Evolutionary conservation across 2,113 vertebrate species (phyloP).

Genomic region (Anthoscopus minutus): DNA sequence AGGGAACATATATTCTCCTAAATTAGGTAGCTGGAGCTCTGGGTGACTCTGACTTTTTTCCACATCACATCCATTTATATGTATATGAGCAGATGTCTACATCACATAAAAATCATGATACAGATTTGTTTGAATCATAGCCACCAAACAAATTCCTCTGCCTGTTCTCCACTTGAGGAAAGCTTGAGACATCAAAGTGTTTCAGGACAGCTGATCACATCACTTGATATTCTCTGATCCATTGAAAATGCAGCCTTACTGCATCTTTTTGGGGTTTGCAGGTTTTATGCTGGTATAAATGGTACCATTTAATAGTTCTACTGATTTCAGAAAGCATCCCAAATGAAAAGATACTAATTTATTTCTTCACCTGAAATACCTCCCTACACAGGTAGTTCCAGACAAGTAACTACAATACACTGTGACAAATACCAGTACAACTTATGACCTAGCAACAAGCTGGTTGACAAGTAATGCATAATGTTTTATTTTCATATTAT

Average conservation of each 20-base stretch:
- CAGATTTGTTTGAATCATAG: neutral
- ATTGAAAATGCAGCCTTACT: neutral
- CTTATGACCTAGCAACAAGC: neutral
- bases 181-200: neutral
- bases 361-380: neutral
- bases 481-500: neutral
- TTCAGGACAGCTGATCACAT: neutral
- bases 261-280: neutral
- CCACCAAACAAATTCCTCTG: neutral
- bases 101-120: neutral
- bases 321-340: neutral
- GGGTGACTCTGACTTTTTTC: neutral
- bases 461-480: neutral
- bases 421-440: neutral
- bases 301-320: neutral
- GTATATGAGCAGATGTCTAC: neutral
- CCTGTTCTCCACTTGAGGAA: neutral
- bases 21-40: neutral
- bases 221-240: neutral
- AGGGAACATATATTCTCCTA: neutral
- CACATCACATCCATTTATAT: neutral
- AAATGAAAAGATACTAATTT: neutral
- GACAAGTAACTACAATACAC: neutral
- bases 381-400: neutral
- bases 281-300: neutral